phyloP scores from a whole-genome alignment of 1,140 invertebrate genomes.

The Trichonephila clavipes region DNA sequence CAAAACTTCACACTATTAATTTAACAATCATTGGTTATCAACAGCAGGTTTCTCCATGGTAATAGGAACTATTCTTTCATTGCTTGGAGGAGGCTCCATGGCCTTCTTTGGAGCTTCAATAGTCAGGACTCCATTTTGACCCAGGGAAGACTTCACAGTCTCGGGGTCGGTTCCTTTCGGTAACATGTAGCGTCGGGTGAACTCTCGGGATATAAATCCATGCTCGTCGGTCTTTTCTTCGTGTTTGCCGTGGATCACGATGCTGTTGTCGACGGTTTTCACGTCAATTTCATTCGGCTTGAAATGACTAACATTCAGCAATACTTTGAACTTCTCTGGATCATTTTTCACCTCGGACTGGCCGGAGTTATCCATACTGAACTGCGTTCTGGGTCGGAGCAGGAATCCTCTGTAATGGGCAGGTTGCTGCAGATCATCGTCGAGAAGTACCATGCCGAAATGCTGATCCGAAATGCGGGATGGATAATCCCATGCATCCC shows the following conservation, averaged over 20 bases:
- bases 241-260: constrained; percentile 80
- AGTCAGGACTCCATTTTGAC: constrained; percentile 88
- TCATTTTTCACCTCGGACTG: constrained; percentile 4
- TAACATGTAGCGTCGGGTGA: constrained; percentile 86
- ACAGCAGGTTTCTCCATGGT: constrained; percentile 31
- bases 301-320: constrained; percentile 50
- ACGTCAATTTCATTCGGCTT: constrained; percentile 70
- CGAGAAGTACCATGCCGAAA: constrained; percentile 78
- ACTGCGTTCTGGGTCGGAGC: constrained; percentile 67
- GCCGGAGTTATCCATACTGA: constrained; percentile 14
- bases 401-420: constrained; percentile 71
- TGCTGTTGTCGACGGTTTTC: constrained; percentile 80
- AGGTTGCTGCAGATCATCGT: constrained; percentile 76
- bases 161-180: constrained; percentile 85
- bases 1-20: not conserved
- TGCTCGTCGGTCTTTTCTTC: constrained; percentile 82
- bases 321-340: constrained; percentile 20
- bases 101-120: constrained; percentile 85
- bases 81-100: constrained; percentile 70
- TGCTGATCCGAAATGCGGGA: constrained; percentile 78
- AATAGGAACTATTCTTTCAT: constrained; percentile 79
- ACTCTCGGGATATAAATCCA: constrained; percentile 89
- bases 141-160: constrained; percentile 86
- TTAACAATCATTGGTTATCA: not conserved
- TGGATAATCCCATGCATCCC: constrained; percentile 71